phyloP scores from a whole-genome alignment of 2,797 vertebrate species.

The Pitangus sulphuratus region DNA sequence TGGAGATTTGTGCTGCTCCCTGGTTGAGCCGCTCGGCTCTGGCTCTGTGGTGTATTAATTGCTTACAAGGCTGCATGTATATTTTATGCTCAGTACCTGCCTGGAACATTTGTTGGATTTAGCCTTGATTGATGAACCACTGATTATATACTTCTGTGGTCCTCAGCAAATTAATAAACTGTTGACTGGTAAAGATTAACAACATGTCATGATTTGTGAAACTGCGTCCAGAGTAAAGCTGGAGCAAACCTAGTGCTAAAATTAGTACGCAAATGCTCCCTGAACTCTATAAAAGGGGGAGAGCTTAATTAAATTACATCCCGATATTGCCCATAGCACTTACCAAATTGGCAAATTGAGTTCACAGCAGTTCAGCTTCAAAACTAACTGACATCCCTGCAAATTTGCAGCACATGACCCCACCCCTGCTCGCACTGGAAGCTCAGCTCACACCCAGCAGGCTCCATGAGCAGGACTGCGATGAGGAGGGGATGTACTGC shows the following conservation, averaged over 20 bases:
- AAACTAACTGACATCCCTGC: conserved; percentile 35
- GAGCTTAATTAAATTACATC: conserved; percentile 69
- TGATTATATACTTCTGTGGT: conserved; percentile 68
- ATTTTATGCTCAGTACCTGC: conserved; percentile 66
- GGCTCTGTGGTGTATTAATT: conserved; percentile 55
- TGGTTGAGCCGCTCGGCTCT: not conserved
- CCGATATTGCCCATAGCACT: conserved; percentile 58
- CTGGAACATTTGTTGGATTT: conserved; percentile 69
- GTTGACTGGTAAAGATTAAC: conserved; percentile 70
- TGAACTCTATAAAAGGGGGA: conserved; percentile 67
- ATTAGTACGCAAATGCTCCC: conserved; percentile 58
- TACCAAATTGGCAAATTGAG: conserved; percentile 63
- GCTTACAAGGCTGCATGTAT: conserved; percentile 64
- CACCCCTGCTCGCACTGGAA: not conserved
- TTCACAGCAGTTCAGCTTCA: conserved; percentile 44
- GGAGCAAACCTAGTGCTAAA: conserved; percentile 49
- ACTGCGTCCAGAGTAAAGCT: conserved; percentile 22
- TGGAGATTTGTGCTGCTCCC: conserved; percentile 33
- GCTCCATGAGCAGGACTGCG: fast-evolving
- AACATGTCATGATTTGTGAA: conserved; percentile 53
- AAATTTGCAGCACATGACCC: not conserved
- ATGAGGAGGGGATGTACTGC: fast-evolving
- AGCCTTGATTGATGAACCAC: conserved; percentile 67
- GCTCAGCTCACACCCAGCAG: not conserved
- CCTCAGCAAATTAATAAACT: conserved; percentile 66